Conservation (phyloP, 1,140 invertebrate genomes). For the Scaptomyza hsui region DNA sequence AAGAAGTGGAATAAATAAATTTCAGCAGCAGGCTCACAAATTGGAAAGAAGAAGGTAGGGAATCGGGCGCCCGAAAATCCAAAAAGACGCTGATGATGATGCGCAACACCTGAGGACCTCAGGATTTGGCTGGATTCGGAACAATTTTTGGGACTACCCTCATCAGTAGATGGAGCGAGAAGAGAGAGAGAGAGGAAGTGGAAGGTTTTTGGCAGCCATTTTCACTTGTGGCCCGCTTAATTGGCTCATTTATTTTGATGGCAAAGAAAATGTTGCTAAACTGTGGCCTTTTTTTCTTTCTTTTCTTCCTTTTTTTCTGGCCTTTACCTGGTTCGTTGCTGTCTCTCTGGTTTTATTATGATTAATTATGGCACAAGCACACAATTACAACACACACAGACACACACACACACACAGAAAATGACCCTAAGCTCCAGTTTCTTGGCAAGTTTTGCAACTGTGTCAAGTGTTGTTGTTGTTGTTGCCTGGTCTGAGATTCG, state of each 20-base stretch:
- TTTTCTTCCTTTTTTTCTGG: slow-evolving; percentile 17
- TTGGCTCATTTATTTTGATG: slow-evolving; percentile 82
- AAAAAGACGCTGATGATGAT: slow-evolving; percentile 47
- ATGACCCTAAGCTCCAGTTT: slow-evolving; percentile 75
- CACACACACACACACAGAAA: slow-evolving; percentile 19
- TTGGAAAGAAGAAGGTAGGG: slow-evolving; percentile 22
- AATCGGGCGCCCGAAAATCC: slow-evolving; percentile 1
- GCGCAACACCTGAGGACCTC: slow-evolving; percentile 60
- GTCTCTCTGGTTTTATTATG: slow-evolving; percentile 72
- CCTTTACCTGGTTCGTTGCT: slow-evolving; percentile 36
- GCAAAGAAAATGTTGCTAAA: slow-evolving; percentile 76
- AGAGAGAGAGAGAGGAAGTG: too few species aligned
- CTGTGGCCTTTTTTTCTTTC: slow-evolving; percentile 57
- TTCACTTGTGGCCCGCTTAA: slow-evolving; percentile 64
- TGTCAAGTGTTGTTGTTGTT: slow-evolving; percentile 53
- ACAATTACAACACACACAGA: slow-evolving; percentile 37
- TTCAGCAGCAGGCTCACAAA: slow-evolving; percentile 48
- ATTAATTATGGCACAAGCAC: slow-evolving; percentile 66
- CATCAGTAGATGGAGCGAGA: slow-evolving; percentile 53
- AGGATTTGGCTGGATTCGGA: background rate
- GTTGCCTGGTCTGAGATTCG: slow-evolving; percentile 58
- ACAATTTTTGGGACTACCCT: slow-evolving; percentile 38
- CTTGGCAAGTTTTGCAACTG: slow-evolving; percentile 73
- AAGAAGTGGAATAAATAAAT: slow-evolving; percentile 61
- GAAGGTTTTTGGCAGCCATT: slow-evolving; percentile 43